Evolutionary conservation across 37 sponge, comb jelly and placozoan genomes (phyloP), one percentile per base, ranked within the genome.

Genomic region (Oscarella lobularis): DNA sequence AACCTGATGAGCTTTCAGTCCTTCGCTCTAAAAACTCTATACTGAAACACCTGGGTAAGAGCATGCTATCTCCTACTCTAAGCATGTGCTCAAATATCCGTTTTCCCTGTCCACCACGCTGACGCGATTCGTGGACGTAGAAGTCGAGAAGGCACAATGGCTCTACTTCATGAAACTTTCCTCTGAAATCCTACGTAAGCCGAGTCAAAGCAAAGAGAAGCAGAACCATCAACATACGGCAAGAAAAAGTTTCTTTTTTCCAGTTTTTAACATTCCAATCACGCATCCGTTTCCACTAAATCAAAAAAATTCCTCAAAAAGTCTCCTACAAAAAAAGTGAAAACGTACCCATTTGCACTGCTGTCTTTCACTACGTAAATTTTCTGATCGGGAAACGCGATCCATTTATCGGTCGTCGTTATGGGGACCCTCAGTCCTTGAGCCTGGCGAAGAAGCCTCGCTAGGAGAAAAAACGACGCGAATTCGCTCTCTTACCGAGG

Each of bases 91-190:
- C 86, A 87, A 96, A 96, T 33, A 96, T 86, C 30, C 41, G 68
- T 73, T 80, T 89, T 0, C 97, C 97, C 77, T 66, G 83, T 2
- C 97, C 97, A 74, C 40, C 40, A 73, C 97, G 82, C 84, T 96
- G 97, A 54, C 66, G 36, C 33, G 86, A 81, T 79, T 96, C 97
- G 73, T 92, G 90, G 36, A 96, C 88, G 69, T 92, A 96, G 82
- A 96, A 96, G 72, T 96, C 97, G 39, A 96, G 79, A 35, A 96
- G 84, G 80, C 93, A 92, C 39, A 89, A 41, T 31, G 97, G 88
- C 36, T 79, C 82, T 39, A 84, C 87, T 39, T 96, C 93, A 36
- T 84, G 85, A 54, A 71, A 76, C 1, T 37, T 39, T 0, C 86
- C 87, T 9, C 31, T 54, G 0, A 29, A 31, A 69, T 96, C 94